A percentile compares a stretch with the other conserved stretches of the same genome.
Evolutionary conservation across 1,140 invertebrate genomes (phyloP).

Genomic region (Pseudomyrmex gracilis): DNA sequence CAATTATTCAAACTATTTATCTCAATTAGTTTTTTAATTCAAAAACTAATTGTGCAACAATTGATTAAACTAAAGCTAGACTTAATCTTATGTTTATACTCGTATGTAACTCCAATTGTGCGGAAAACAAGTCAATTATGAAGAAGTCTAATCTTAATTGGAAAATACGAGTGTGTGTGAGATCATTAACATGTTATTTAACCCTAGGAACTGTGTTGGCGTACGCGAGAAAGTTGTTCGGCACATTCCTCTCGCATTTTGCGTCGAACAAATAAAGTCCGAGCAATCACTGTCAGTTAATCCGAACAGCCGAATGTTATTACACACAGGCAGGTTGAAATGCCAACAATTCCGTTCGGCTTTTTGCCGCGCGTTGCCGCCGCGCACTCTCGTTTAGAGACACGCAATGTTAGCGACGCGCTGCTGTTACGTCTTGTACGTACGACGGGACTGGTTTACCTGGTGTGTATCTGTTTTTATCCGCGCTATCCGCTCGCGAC

Average conservation of each 20-base stretch:
- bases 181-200: background rate
- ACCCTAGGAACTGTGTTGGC: no score
- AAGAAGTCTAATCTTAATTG: background rate
- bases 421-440: background rate
- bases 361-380: background rate
- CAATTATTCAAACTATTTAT: background rate
- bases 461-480: conserved; percentile 6
- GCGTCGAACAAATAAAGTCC: background rate
- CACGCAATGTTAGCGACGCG: no score
- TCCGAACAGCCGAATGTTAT: background rate
- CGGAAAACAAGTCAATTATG: background rate
- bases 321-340: background rate
- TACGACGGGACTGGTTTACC: background rate
- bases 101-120: background rate
- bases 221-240: no score
- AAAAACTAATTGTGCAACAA: no score
- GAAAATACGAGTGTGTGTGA: background rate
- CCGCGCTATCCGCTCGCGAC: no score
- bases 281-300: background rate
- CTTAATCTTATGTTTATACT: background rate
- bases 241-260: background rate
- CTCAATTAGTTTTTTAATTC: background rate
- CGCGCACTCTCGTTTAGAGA: no score
- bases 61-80: no score
- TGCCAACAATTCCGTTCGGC: background rate